These are phyloP conservation scores for Peromyscus nudipes DNA, from an alignment of 2,797 vertebrate species.

Conservation along the genomic window DNA sequence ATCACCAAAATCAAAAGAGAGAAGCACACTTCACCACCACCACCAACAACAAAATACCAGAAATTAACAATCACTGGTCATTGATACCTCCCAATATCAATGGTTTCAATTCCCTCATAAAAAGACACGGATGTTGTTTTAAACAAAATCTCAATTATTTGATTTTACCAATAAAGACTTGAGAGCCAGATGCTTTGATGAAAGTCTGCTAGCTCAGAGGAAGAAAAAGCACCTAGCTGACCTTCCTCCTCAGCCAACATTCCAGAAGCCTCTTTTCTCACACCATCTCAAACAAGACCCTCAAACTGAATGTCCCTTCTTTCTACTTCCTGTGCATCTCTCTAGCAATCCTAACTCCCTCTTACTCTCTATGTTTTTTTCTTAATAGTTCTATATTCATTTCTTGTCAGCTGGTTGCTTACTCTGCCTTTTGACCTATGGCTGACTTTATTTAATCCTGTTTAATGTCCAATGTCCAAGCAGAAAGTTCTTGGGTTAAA, in stretches of 20 bases:
- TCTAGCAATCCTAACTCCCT: not conserved
- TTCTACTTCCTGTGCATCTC: not conserved
- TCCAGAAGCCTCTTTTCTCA: not conserved
- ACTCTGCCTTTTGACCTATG: not conserved
- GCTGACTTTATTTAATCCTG: not conserved
- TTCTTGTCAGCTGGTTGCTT: not conserved
- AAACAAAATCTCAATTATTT: not conserved
- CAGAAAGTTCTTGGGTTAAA: not conserved
- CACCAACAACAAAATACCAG: not conserved
- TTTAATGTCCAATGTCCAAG: not conserved
- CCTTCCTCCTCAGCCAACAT: not conserved
- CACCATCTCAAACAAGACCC: not conserved
- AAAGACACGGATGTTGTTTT: not conserved
- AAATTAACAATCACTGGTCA: not conserved
- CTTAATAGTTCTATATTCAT: not conserved
- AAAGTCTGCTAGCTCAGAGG: not conserved
- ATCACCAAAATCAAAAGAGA: not conserved
- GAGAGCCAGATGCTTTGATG: not conserved
- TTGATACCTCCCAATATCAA: not conserved
- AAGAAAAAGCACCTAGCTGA: not conserved
- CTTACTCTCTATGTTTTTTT: not conserved
- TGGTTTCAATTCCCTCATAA: not conserved
- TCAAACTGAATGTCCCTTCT: not conserved
- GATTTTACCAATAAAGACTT: not conserved
- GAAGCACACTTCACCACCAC: not conserved